Conservation (phyloP, 2,113 vertebrate species). For the Brachyistius frenatus region DNA sequence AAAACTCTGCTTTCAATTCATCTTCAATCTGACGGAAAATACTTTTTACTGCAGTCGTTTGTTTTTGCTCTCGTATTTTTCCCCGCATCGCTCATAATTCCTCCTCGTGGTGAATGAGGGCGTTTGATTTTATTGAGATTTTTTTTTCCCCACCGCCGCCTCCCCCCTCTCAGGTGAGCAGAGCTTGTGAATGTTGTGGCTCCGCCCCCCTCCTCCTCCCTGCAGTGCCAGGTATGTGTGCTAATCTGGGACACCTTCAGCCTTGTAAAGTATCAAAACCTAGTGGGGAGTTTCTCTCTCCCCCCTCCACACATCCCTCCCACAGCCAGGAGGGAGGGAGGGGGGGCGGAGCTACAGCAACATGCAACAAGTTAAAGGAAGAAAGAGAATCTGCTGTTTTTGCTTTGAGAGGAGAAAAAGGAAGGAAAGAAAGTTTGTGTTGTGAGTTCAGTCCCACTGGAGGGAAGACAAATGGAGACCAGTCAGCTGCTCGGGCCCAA, state of each 20-base stretch:
- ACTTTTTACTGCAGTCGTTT: too few relatives aligned
- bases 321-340: background rate
- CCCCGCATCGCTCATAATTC: too few relatives aligned
- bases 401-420: conserved; percentile 33
- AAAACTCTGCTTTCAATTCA: too few relatives aligned
- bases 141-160: too few relatives aligned
- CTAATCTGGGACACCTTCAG: conserved; percentile 7
- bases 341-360: conserved; percentile 54
- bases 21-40: too few relatives aligned
- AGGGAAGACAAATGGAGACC: conserved; percentile 24
- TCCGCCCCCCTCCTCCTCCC: too few relatives aligned
- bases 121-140: too few relatives aligned
- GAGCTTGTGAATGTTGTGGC: too few relatives aligned
- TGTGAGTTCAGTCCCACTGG: conserved; percentile 19
- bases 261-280: background rate
- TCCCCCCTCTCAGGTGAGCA: too few relatives aligned
- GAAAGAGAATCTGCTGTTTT: conserved; percentile 51
- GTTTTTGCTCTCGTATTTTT: too few relatives aligned
- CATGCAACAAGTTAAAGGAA: conserved; percentile 52
- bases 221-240: too few relatives aligned
- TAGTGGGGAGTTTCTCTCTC: conserved; percentile 20
- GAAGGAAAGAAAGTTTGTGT: conserved; percentile 54
- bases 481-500: conserved; percentile 28
- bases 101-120: too few relatives aligned
- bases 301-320: background rate